These are phyloP conservation scores for Cariama cristata DNA, from an alignment of 2,113 vertebrate genomes.

Conservation along the genomic window DNA sequence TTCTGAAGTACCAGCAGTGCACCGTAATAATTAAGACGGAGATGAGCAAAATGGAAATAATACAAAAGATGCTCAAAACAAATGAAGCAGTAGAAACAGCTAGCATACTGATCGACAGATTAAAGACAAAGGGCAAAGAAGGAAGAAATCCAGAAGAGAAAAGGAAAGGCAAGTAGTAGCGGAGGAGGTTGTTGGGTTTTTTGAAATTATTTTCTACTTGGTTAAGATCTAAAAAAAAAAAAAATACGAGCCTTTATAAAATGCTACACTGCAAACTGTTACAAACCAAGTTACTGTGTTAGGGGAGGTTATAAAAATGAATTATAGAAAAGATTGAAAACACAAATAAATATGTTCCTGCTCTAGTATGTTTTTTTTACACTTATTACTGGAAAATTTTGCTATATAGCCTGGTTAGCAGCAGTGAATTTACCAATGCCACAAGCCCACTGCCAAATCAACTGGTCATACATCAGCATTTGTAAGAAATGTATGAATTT, in stretches of 20 bases:
- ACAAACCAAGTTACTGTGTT: slow-evolving; percentile 6
- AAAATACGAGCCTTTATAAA: slow-evolving; percentile 8
- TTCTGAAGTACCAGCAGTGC: background rate
- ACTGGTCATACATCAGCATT: background rate
- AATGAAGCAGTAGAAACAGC: background rate
- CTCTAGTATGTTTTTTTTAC: background rate
- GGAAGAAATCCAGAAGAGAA: background rate
- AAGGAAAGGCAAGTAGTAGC: background rate
- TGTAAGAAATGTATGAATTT: background rate
- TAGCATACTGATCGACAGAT: background rate
- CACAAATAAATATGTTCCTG: background rate
- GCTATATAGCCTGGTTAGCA: background rate
- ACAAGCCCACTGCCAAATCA: background rate
- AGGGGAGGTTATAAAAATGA: slow-evolving; percentile 25
- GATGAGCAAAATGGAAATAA: background rate
- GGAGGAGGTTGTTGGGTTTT: background rate
- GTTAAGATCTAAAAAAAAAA: background rate
- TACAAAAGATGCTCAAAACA: background rate
- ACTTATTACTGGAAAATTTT: background rate
- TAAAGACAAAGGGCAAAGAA: background rate
- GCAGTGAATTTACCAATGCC: slow-evolving; percentile 16
- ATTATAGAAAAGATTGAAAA: slow-evolving; percentile 4
- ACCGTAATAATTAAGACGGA: background rate
- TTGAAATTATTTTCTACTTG: background rate
- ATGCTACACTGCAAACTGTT: slow-evolving; percentile 2